Conservation (phyloP, 2,113 vertebrate species). For the Oostethus manadensis region DNA sequence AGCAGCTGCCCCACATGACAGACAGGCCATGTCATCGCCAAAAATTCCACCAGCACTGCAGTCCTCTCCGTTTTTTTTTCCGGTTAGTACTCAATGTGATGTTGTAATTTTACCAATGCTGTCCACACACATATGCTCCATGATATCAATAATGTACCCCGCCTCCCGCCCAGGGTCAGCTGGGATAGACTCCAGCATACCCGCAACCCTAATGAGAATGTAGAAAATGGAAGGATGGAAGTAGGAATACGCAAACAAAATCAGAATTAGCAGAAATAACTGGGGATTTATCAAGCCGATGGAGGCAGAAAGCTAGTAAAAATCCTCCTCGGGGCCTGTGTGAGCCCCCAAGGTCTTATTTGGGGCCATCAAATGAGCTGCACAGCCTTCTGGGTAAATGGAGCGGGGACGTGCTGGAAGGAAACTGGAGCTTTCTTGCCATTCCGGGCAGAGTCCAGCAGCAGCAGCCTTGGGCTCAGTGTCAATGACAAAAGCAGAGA, state of each 20-base stretch:
- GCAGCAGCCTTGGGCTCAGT: conserved; percentile 41
- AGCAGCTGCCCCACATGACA: conserved; percentile 70
- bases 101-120: conserved; percentile 71
- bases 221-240: too few relatives aligned
- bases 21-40: conserved; percentile 65
- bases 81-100: conserved; percentile 75
- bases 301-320: not conserved
- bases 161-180: too few relatives aligned
- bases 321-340: not conserved
- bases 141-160: not conserved
- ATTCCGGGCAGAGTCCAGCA: conserved; percentile 55
- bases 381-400: conserved; percentile 57
- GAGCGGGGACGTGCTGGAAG: conserved; percentile 46
- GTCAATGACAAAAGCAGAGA: conserved; percentile 65
- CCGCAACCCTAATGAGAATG: too few relatives aligned
- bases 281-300: not conserved
- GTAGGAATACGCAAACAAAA: not conserved
- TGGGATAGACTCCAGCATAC: too few relatives aligned
- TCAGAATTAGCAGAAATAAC: not conserved
- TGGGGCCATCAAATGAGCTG: conserved; percentile 43
- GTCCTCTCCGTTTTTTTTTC: conserved; percentile 72
- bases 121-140: conserved; percentile 3
- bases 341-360: conserved; percentile 44
- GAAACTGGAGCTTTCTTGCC: conserved; percentile 55
- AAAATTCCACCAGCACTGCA: conserved; percentile 56